Evolutionary conservation across 2,888 invertebrate genomes (phyloP).

Genomic region (Drosophila cracens): DNA sequence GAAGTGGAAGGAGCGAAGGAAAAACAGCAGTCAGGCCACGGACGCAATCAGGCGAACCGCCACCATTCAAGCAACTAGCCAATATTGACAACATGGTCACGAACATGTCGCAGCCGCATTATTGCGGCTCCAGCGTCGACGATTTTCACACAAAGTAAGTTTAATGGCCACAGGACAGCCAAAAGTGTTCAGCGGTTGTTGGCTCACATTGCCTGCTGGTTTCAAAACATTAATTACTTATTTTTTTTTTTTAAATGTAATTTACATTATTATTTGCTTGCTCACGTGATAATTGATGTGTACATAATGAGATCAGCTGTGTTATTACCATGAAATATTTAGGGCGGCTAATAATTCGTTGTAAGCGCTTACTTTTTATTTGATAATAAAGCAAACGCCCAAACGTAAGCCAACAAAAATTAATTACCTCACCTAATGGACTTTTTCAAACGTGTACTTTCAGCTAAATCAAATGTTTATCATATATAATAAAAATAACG

Average conservation of each 20-base stretch:
- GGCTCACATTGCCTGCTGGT: conserved; percentile 14
- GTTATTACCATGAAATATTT: conserved; percentile 58
- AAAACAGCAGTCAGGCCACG: conserved; percentile 9
- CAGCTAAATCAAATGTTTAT: background rate
- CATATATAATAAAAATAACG: background rate
- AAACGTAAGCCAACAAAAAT: background rate
- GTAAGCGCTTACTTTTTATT: conserved; percentile 20
- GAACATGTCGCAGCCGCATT: conserved; percentile 83
- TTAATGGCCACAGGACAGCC: background rate
- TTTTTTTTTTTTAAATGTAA: conserved; percentile 45
- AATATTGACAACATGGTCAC: conserved; percentile 75
- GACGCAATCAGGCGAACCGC: conserved; percentile 26
- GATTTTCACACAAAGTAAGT: conserved; percentile 85
- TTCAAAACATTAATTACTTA: conserved; percentile 72
- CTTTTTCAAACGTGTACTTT: background rate
- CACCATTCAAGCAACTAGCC: conserved; percentile 16
- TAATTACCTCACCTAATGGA: conserved; percentile 12
- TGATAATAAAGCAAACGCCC: conserved; percentile 10
- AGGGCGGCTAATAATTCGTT: conserved; percentile 4
- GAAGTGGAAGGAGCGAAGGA: conserved; percentile 10
- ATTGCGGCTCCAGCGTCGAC: conserved; percentile 84
- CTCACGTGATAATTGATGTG: conserved; percentile 43
- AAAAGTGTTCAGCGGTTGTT: background rate
- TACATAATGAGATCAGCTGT: conserved; percentile 60
- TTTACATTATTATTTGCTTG: conserved; percentile 70